A percentile compares a stretch with the other conserved stretches of the same genome.
These are phyloP conservation scores for Battus philenor DNA, from an alignment of 1,140 invertebrate species.

Conservation along the genomic window DNA sequence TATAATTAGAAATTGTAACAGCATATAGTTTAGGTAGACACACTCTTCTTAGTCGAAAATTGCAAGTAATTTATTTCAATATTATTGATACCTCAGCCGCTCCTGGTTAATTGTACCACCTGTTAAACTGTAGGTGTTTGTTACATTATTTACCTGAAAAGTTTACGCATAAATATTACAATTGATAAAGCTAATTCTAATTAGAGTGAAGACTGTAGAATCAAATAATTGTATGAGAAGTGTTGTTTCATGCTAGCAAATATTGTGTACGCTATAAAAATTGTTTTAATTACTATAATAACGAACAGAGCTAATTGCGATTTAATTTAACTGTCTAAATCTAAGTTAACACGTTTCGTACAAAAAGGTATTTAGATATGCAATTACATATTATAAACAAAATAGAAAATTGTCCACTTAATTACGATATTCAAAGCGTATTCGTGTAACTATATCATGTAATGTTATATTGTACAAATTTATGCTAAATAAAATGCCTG, in stretches of 20 bases:
- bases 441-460: constrained; percentile 35
- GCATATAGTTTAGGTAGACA: constrained; percentile 62
- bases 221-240: constrained; percentile 4
- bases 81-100: constrained; percentile 44
- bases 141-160: constrained; percentile 13
- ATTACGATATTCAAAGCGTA: constrained; percentile 15
- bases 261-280: not conserved
- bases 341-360: not conserved
- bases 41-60: constrained; percentile 67
- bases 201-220: constrained; percentile 15
- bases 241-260: constrained; percentile 10
- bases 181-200: not conserved
- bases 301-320: not conserved
- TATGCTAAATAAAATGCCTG: constrained; percentile 67
- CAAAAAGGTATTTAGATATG: constrained; percentile 7
- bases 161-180: not conserved
- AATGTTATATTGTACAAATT: constrained; percentile 62
- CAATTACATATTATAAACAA: constrained; percentile 1
- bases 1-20: constrained; percentile 56
- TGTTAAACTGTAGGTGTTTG: constrained; percentile 8
- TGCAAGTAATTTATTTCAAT: constrained; percentile 60
- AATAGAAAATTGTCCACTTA: constrained; percentile 9
- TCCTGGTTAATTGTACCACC: constrained; percentile 18
- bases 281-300: not conserved
- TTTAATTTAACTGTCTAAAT: not conserved